A percentile compares a stretch with the other conserved stretches of the same genome.
These are phyloP conservation scores for Poeciliopsis retropinna DNA, from an alignment of 2,113 vertebrate genomes.

Conservation along the genomic window DNA sequence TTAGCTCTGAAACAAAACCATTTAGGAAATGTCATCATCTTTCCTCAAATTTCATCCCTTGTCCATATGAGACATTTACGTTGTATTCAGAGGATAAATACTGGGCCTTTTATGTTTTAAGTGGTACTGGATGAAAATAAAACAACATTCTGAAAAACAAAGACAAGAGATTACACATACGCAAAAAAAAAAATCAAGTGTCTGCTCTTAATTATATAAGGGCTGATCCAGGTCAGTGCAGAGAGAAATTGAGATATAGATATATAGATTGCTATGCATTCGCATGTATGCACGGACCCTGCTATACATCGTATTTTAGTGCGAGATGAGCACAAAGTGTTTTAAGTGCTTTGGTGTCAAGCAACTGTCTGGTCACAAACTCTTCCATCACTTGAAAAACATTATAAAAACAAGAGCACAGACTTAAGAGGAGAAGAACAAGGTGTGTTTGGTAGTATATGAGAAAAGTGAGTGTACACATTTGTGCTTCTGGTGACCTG, in stretches of 20 bases:
- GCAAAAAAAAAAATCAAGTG: constrained; percentile 15
- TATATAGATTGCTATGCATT: no score
- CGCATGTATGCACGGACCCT: neutral
- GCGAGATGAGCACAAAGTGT: constrained; percentile 28
- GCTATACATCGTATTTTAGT: constrained; percentile 17
- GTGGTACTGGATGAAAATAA: constrained; percentile 8
- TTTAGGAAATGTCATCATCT: no score
- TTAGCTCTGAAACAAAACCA: neutral
- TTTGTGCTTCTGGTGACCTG: constrained; percentile 46
- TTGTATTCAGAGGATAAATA: constrained; percentile 3
- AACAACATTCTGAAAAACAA: constrained; percentile 11
- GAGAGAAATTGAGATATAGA: no score
- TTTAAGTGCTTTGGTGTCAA: constrained; percentile 43
- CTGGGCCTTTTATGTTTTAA: neutral
- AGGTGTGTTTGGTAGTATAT: constrained; percentile 43
- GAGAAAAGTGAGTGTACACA: constrained; percentile 29
- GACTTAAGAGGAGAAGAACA: constrained; percentile 32
- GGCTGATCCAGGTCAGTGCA: constrained; percentile 5
- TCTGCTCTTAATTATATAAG: neutral
- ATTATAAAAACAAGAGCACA: constrained; percentile 41
- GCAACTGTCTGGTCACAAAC: constrained; percentile 48
- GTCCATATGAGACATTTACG: neutral
- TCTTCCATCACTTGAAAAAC: constrained; percentile 37
- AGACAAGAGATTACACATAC: neutral
- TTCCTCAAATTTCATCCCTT: neutral